Conservation (phyloP, 2,797 vertebrate species). For the Ptychobarbus kaznakovi region DNA sequence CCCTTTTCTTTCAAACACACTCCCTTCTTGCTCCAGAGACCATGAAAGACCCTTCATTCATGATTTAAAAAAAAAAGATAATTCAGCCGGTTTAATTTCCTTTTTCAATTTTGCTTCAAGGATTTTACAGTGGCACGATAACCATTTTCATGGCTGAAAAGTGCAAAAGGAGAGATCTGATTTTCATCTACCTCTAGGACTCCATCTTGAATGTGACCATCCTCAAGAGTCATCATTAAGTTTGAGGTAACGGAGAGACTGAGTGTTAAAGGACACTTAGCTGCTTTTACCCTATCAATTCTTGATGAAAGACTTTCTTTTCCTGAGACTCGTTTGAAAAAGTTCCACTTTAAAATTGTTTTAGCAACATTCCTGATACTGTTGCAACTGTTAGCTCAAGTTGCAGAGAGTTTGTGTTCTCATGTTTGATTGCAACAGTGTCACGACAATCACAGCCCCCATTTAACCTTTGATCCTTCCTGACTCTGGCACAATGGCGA, state of each 20-base stretch:
- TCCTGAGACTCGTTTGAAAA: not conserved
- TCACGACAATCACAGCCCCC: not conserved
- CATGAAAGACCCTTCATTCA: conserved; percentile 55
- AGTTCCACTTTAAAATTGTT: conserved; percentile 22
- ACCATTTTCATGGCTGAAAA: conserved; percentile 56
- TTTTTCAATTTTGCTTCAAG: conserved; percentile 60
- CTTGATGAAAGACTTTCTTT: conserved; percentile 17
- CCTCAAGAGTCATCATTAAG: conserved; percentile 33
- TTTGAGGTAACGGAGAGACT: conserved; percentile 14
- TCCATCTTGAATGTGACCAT: conserved; percentile 35
- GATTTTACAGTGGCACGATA: conserved; percentile 57
- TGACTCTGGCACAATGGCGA: conserved; percentile 3
- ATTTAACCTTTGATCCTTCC: conserved; percentile 44
- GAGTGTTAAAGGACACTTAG: conserved; percentile 12
- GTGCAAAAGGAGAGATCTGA: conserved; percentile 47
- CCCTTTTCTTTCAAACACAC: conserved; percentile 52
- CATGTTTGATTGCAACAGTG: not conserved
- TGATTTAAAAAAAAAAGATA: conserved; percentile 58
- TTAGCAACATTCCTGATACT: not conserved
- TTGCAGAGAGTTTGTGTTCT: not conserved
- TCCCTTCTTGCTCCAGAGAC: conserved; percentile 53
- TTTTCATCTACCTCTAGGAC: conserved; percentile 37
- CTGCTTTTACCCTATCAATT: conserved; percentile 14
- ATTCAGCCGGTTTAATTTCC: conserved; percentile 65
- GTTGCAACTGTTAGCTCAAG: not conserved